Evolutionary conservation across 2,113 vertebrate species (phyloP).

Genomic region (Poeciliopsis retropinna): DNA sequence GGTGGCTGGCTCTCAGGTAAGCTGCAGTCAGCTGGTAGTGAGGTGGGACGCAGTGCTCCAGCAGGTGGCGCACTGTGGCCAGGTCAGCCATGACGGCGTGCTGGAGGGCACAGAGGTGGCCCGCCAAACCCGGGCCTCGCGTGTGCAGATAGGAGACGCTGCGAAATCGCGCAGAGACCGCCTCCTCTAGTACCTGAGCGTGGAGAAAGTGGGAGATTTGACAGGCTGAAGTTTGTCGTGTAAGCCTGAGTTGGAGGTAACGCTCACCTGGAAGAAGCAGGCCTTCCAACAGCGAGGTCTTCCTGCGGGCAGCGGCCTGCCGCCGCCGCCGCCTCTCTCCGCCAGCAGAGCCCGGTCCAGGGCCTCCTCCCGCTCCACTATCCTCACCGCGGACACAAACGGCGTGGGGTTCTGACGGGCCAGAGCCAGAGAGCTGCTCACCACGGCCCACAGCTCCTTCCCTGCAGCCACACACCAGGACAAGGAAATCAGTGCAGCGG

Average conservation of each 20-base stretch:
- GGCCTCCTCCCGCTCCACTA: conserved; percentile 91
- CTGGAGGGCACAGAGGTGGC: conserved; percentile 86
- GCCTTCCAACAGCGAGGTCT: conserved; percentile 89
- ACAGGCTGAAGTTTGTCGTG: not conserved
- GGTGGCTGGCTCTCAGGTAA: conserved; percentile 86
- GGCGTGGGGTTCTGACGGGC: conserved; percentile 88
- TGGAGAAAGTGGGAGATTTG: not conserved
- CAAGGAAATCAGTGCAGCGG: not conserved
- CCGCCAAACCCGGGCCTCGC: conserved; percentile 82
- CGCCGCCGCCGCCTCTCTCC: conserved; percentile 51
- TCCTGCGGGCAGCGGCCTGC: conserved; percentile 80
- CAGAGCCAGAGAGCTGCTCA: conserved; percentile 81
- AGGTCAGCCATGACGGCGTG: conserved; percentile 86
- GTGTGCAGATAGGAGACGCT: conserved; percentile 79
- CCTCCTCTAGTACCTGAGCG: conserved; percentile 81
- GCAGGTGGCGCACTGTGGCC: conserved; percentile 84
- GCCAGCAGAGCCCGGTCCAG: conserved; percentile 78
- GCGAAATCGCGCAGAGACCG: conserved; percentile 73
- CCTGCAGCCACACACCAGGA: conserved; percentile 52
- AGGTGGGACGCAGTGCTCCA: conserved; percentile 91
- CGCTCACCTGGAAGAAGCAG: conserved; percentile 82
- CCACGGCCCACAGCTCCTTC: conserved; percentile 86
- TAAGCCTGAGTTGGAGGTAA: not conserved
- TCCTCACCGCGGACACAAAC: conserved; percentile 90
- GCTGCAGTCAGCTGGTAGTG: conserved; percentile 86